Conservation (phyloP, 2,888 invertebrate species). For the Horisme vitalbata region DNA sequence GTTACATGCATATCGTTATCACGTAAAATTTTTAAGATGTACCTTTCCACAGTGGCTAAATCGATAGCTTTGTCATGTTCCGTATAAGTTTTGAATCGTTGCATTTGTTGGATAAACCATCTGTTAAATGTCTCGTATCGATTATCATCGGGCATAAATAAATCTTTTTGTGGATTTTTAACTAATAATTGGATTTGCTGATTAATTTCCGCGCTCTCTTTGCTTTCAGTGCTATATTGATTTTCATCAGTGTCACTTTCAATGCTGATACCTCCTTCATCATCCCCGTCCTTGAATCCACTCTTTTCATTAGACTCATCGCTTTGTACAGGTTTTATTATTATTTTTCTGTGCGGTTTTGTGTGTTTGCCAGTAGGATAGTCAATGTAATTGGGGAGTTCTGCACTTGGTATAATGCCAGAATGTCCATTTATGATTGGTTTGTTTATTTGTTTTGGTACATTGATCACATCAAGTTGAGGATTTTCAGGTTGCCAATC, state of each 20-base stretch:
- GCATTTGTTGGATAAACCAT: constrained; percentile 44
- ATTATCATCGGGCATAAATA: neutral
- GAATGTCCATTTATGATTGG: no score
- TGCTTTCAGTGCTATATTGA: neutral
- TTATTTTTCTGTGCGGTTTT: neutral
- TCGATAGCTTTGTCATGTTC: constrained; percentile 24
- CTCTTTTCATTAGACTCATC: neutral
- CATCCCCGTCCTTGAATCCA: no score
- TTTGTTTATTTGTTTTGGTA: no score
- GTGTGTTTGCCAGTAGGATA: neutral
- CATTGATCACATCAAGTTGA: no score
- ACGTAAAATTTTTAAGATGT: constrained; percentile 44
- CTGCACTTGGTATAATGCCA: no score
- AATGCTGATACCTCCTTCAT: no score
- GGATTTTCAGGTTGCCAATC: no score
- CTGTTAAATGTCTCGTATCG: constrained; percentile 40
- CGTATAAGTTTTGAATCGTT: constrained; percentile 29
- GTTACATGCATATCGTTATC: constrained; percentile 46
- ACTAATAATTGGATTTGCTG: neutral
- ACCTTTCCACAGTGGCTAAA: constrained; percentile 35
- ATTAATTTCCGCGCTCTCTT: neutral
- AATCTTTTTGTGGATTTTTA: neutral
- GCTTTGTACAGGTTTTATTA: neutral
- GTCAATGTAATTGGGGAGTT: neutral
- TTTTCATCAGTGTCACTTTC: neutral